Percentiles rank a stretch among this genome's conserved stretches.
Evolutionary conservation across 2,888 invertebrate genomes (phyloP).

Genomic region (Eupithecia inturbata): DNA sequence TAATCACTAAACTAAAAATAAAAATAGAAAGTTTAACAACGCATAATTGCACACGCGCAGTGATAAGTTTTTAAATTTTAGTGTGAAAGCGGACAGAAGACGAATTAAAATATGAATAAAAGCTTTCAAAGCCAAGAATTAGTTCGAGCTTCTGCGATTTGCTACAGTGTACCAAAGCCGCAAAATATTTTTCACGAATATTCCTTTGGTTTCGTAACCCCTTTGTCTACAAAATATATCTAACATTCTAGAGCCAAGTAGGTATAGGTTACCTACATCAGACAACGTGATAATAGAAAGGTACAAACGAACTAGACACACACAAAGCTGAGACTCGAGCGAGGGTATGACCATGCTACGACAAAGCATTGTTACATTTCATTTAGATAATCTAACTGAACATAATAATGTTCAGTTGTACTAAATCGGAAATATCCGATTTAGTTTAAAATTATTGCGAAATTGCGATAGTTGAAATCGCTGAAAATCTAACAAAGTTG

Average conservation of each 20-base stretch:
- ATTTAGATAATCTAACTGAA: neutral
- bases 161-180: too few species aligned
- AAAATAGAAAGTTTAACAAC: too few species aligned
- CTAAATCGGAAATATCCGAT: too few species aligned
- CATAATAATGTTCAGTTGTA: too few species aligned
- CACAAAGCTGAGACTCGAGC: slow-evolving; percentile 7
- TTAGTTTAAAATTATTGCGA: neutral
- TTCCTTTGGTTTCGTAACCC: neutral
- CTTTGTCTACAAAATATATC: neutral
- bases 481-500: slow-evolving; percentile 51
- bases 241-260: too few species aligned
- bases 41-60: too few species aligned
- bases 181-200: neutral
- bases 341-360: neutral
- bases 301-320: neutral
- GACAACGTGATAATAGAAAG: neutral
- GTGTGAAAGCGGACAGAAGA: too few species aligned
- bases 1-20: too few species aligned
- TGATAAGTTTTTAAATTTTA: too few species aligned
- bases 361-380: neutral
- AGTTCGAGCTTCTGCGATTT: neutral
- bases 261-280: neutral
- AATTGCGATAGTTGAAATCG: slow-evolving; percentile 25
- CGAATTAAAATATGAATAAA: too few species aligned
- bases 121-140: neutral